Percentiles rank a stretch among this genome's conserved stretches.
phyloP scores from a whole-genome alignment of 35 echinoderm and acorn worm species.

The Apostichopus japonicus region DNA sequence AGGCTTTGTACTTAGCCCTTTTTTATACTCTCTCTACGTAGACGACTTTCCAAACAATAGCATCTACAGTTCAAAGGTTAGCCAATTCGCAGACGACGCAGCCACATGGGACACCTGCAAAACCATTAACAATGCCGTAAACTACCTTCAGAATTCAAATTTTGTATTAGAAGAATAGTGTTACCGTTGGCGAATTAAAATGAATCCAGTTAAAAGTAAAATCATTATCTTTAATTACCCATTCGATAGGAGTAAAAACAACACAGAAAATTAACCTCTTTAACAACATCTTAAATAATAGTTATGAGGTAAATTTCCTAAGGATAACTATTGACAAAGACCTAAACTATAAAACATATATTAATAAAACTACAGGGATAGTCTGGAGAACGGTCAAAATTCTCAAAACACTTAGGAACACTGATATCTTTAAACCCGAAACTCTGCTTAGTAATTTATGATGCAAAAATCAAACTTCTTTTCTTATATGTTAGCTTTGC shows the following conservation, averaged over 20 bases:
- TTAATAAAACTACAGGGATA: too few relatives aligned
- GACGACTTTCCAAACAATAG: not conserved
- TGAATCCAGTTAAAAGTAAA: not conserved
- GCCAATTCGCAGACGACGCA: not conserved
- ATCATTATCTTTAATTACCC: not conserved
- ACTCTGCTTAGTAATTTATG: too few relatives aligned
- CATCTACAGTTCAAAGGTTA: not conserved
- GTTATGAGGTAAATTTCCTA: not conserved
- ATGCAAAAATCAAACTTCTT: too few relatives aligned
- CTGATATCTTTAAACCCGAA: too few relatives aligned
- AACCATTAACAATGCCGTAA: too few relatives aligned
- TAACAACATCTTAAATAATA: not conserved
- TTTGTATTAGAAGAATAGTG: not conserved
- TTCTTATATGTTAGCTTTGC: too few relatives aligned
- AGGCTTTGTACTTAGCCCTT: not conserved
- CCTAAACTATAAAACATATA: not conserved
- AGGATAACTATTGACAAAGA: not conserved
- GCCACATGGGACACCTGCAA: not conserved
- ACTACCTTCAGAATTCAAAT: not conserved
- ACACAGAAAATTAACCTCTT: not conserved
- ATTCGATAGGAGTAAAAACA: not conserved
- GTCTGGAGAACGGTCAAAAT: too few relatives aligned
- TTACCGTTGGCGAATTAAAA: not conserved
- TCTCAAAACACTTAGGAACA: too few relatives aligned
- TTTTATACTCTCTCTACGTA: slow-evolving; percentile 3